Conservation (phyloP, 1,140 invertebrate species). For the Lordiphosa stackelbergi region DNA sequence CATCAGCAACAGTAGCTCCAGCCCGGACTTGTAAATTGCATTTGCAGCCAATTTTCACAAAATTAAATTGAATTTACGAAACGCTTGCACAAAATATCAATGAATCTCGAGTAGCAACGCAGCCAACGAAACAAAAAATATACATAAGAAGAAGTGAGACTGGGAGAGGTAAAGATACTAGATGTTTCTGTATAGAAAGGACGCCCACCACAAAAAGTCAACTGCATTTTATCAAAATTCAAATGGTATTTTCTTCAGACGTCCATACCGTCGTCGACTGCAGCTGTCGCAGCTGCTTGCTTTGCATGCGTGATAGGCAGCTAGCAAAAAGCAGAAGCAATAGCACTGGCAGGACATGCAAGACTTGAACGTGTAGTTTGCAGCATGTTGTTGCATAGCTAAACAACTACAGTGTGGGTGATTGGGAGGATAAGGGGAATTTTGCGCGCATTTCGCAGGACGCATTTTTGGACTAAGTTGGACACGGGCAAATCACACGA, state of each 20-base stretch:
- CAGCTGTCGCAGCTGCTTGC: slow-evolving; percentile 32
- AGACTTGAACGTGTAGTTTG: slow-evolving; percentile 41
- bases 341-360: slow-evolving; percentile 35
- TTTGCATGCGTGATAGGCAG: slow-evolving; percentile 72
- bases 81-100: slow-evolving; percentile 71
- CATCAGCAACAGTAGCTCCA: slow-evolving; percentile 5
- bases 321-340: slow-evolving; percentile 47
- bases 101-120: slow-evolving; percentile 52
- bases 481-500: slow-evolving; percentile 12
- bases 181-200: slow-evolving; percentile 1
- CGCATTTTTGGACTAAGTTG: slow-evolving; percentile 14
- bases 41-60: slow-evolving; percentile 70
- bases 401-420: slow-evolving; percentile 17
- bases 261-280: slow-evolving; percentile 19
- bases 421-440: neutral
- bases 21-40: slow-evolving; percentile 64
- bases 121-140: slow-evolving; percentile 20
- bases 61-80: slow-evolving; percentile 73
- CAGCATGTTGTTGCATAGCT: slow-evolving; percentile 42
- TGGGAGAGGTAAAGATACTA: neutral
- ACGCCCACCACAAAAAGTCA: slow-evolving; percentile 45
- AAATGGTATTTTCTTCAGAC: slow-evolving; percentile 62
- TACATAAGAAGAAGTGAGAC: slow-evolving; percentile 5
- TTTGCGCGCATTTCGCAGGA: neutral
- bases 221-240: slow-evolving; percentile 74